Conservation (phyloP, 1,140 invertebrate species). For the Neotoxoptera formosana region DNA sequence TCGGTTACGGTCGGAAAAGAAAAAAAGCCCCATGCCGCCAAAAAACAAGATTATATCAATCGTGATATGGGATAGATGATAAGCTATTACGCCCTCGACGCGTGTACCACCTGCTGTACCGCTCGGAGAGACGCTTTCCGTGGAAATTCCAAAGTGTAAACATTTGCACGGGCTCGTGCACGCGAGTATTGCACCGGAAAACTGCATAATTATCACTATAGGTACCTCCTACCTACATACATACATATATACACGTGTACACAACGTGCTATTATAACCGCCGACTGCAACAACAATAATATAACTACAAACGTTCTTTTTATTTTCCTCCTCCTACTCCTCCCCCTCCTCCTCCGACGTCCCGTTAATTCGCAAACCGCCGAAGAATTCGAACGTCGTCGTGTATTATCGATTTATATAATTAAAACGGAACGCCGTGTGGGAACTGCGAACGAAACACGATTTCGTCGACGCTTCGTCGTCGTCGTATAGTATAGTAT, state of each 20-base stretch:
- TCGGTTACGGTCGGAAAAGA: no score
- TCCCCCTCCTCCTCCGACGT: neutral
- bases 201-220: neutral
- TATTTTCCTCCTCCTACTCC: neutral
- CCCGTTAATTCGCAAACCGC: neutral
- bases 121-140: neutral
- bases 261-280: no score
- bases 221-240: no score
- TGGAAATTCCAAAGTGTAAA: neutral
- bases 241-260: no score
- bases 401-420: slow-evolving; percentile 37
- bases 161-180: neutral
- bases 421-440: slow-evolving; percentile 36
- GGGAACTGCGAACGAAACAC: slow-evolving; percentile 33
- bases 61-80: no score
- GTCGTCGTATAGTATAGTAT: no score
- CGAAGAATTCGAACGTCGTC: slow-evolving; percentile 4
- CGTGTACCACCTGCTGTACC: neutral
- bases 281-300: no score
- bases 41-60: no score
- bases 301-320: neutral
- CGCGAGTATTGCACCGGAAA: neutral
- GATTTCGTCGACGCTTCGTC: slow-evolving; percentile 7
- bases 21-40: no score
- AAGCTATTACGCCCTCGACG: no score